phyloP scores from a whole-genome alignment of 2,113 vertebrate genomes.

The Gobius niger region DNA sequence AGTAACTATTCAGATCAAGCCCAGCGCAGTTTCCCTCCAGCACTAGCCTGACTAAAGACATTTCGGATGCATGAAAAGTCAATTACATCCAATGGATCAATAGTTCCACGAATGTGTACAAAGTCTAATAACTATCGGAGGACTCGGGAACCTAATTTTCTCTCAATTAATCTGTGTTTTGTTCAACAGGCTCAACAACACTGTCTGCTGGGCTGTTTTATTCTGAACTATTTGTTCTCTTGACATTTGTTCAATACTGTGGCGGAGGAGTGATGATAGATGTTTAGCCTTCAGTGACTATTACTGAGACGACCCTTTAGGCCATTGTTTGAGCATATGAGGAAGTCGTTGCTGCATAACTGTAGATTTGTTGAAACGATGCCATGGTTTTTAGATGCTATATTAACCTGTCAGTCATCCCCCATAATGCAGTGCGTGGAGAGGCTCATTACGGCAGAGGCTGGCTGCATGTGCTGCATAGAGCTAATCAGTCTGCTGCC shows the following conservation, averaged over 20 bases:
- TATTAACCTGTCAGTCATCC: slow-evolving; percentile 25
- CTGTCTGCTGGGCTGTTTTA: slow-evolving; percentile 18
- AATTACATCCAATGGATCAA: slow-evolving; percentile 46
- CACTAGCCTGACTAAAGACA: slow-evolving; percentile 18
- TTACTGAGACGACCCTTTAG: slow-evolving; percentile 11
- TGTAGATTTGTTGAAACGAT: neutral
- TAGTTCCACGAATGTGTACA: slow-evolving; percentile 32
- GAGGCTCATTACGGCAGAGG: slow-evolving; percentile 10
- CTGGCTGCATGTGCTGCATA: slow-evolving; percentile 9
- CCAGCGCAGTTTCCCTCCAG: neutral
- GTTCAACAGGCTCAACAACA: slow-evolving; percentile 6
- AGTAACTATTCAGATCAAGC: neutral
- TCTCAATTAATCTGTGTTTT: slow-evolving; percentile 37
- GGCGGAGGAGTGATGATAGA: slow-evolving; percentile 19
- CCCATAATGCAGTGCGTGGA: slow-evolving; percentile 16
- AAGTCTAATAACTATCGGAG: slow-evolving; percentile 29
- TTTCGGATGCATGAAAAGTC: slow-evolving; percentile 42
- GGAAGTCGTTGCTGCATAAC: neutral
- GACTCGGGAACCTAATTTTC: slow-evolving; percentile 39
- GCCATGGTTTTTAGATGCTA: neutral
- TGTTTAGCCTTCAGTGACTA: slow-evolving; percentile 16
- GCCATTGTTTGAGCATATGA: slow-evolving; percentile 3
- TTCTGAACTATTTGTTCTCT: slow-evolving; percentile 32
- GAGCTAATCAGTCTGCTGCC: slow-evolving; percentile 33
- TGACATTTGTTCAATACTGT: slow-evolving; percentile 35